A percentile compares a stretch with the other conserved stretches of the same genome.
Conservation (phyloP, 2,888 invertebrate species). For the Rosalia funebris region DNA sequence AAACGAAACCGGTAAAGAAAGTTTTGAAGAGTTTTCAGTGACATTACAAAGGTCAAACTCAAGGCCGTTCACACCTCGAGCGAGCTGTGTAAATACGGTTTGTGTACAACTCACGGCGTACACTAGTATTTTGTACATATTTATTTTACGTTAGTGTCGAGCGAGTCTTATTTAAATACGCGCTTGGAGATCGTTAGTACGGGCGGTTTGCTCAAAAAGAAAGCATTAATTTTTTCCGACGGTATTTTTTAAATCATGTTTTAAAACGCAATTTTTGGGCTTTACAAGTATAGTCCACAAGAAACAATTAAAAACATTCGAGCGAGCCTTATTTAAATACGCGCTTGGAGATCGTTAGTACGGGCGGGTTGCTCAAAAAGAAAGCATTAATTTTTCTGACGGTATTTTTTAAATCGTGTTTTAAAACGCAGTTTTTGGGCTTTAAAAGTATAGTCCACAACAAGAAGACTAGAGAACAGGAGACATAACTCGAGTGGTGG, state of each 20-base stretch:
- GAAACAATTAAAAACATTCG: no score
- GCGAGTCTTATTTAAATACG: background rate
- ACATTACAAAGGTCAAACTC: slow-evolving; percentile 33
- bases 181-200: background rate
- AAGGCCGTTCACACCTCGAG: slow-evolving; percentile 36
- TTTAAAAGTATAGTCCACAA: no score
- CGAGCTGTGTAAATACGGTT: slow-evolving; percentile 24
- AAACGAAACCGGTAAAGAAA: slow-evolving; percentile 33
- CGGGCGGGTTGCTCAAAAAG: no score
- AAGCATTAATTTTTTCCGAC: no score
- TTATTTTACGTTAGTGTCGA: background rate
- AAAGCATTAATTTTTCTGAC: no score
- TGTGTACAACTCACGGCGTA: background rate
- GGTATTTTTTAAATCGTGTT: background rate
- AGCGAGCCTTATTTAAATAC: background rate
- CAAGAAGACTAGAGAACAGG: no score
- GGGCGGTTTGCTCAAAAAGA: no score
- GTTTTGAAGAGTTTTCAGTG: slow-evolving; percentile 30
- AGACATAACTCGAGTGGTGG: no score
- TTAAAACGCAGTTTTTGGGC: no score
- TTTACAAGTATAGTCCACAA: no score
- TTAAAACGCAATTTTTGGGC: no score
- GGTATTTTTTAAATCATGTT: background rate
- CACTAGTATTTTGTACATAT: slow-evolving; percentile 7
- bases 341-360: background rate